Percentiles rank a stretch among this genome's conserved stretches.
phyloP scores from a whole-genome alignment of 30 jellyfish, hydroid and myxozoan genomes.

The Catostylus mosaicus region DNA sequence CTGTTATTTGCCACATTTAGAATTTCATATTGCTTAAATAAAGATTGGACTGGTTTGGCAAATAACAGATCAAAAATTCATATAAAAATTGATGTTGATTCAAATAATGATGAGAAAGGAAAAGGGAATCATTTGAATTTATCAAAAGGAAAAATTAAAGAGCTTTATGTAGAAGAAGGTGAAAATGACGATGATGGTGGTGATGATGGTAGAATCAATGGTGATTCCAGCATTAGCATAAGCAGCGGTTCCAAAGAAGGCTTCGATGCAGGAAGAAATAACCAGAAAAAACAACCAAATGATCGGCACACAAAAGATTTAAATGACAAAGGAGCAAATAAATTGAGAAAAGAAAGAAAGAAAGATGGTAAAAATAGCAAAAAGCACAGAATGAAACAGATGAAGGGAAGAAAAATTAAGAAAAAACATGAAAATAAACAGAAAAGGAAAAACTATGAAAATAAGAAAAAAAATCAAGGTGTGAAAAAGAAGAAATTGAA shows the following conservation, averaged over 20 bases:
- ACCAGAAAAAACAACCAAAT: not conserved
- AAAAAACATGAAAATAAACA: not conserved
- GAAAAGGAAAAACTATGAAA: not conserved
- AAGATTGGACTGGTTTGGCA: not conserved
- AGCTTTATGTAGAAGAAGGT: not conserved
- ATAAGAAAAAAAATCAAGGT: not conserved
- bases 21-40: not conserved
- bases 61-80: slow-evolving; percentile 55
- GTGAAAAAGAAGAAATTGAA: slow-evolving; percentile 10
- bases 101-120: slow-evolving; percentile 4
- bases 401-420: not conserved
- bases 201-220: not conserved
- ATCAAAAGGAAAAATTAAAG: slow-evolving; percentile 15
- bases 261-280: not conserved
- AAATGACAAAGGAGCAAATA: not conserved
- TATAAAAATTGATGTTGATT: slow-evolving; percentile 33
- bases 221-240: not conserved
- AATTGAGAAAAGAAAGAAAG: not conserved
- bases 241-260: not conserved
- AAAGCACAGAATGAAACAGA: not conserved
- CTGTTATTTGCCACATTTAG: not conserved
- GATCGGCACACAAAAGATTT: not conserved
- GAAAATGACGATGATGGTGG: not conserved
- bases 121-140: not conserved
- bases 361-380: not conserved